A percentile compares a stretch with the other conserved stretches of the same genome.
These are phyloP conservation scores for Eupeodes corollae DNA, from an alignment of 1,140 invertebrate genomes.

Conservation along the genomic window DNA sequence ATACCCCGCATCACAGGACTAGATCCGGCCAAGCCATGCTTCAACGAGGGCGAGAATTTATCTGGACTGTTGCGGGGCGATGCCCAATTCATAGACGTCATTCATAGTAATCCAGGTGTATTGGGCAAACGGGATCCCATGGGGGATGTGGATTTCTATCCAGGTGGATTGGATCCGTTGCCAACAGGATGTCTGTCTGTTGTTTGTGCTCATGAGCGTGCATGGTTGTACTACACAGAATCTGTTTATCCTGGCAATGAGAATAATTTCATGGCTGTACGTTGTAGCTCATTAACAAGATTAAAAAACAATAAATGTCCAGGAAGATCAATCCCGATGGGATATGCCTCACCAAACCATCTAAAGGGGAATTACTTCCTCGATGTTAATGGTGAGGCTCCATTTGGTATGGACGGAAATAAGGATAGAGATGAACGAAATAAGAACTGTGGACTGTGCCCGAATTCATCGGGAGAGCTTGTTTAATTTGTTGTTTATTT, in stretches of 20 bases:
- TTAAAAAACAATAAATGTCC: conserved; percentile 17
- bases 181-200: conserved; percentile 42
- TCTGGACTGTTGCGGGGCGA: conserved; percentile 43
- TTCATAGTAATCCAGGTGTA: conserved; percentile 62
- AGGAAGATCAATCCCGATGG: conserved; percentile 22
- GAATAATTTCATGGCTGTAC: conserved; percentile 21
- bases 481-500: no score
- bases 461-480: no score
- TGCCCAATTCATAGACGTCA: conserved; percentile 52
- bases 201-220: conserved; percentile 50
- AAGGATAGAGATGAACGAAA: no score
- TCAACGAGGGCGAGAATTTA: conserved; percentile 39
- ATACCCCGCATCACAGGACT: conserved; percentile 49
- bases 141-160: conserved; percentile 66
- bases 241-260: conserved; percentile 41
- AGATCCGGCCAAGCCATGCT: conserved; percentile 60
- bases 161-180: conserved; percentile 32
- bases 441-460: no score
- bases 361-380: conserved; percentile 30
- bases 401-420: conserved; percentile 14
- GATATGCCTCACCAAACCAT: conserved; percentile 14
- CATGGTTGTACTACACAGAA: conserved; percentile 50
- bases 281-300: conserved; percentile 20
- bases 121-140: conserved; percentile 41
- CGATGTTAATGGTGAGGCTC: conserved; percentile 14